These are phyloP conservation scores for Gasteruption jaculator DNA, from an alignment of 2,888 invertebrate genomes.

Conservation along the genomic window DNA sequence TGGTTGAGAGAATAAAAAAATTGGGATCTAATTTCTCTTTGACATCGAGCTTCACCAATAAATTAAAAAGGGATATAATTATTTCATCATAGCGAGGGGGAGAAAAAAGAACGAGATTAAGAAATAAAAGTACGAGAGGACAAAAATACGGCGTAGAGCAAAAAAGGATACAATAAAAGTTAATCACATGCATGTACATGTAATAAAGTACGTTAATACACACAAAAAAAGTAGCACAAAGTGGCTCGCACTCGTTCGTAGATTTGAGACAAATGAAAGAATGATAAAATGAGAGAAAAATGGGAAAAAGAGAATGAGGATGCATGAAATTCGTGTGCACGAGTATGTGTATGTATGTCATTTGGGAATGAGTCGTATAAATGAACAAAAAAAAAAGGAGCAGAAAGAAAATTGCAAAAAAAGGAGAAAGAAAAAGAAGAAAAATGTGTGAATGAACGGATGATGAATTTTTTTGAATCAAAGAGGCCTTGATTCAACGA, in stretches of 20 bases:
- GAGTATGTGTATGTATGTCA: too few relatives aligned
- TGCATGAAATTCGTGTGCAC: too few relatives aligned
- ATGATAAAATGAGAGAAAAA: conserved; percentile 19
- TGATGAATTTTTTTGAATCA: conserved; percentile 34
- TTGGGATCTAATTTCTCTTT: too few relatives aligned
- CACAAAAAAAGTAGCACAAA: conserved; percentile 23
- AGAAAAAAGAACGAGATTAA: conserved; percentile 15
- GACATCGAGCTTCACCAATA: too few relatives aligned
- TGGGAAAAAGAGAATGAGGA: conserved; percentile 11
- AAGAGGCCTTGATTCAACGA: conserved; percentile 43
- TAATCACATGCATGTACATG: conserved; percentile 31
- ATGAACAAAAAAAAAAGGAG: conserved; percentile 12
- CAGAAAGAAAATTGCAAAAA: conserved; percentile 4
- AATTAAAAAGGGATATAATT: conserved; percentile 2
- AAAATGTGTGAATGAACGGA: conserved; percentile 23
- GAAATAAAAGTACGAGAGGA: conserved; percentile 1
- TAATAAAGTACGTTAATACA: conserved; percentile 29
- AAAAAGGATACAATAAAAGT: conserved; percentile 21
- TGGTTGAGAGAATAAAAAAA: too few relatives aligned
- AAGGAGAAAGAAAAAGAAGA: conserved; percentile 8
- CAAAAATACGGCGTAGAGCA: conserved; percentile 17
- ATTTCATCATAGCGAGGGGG: conserved; percentile 7
- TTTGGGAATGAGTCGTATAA: too few relatives aligned
- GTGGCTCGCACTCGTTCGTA: conserved; percentile 15
- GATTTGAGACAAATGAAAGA: conserved; percentile 12